Base-by-base conservation (phyloP, 1,140 invertebrate genomes). In the Drosophila bocqueti region DNA sequence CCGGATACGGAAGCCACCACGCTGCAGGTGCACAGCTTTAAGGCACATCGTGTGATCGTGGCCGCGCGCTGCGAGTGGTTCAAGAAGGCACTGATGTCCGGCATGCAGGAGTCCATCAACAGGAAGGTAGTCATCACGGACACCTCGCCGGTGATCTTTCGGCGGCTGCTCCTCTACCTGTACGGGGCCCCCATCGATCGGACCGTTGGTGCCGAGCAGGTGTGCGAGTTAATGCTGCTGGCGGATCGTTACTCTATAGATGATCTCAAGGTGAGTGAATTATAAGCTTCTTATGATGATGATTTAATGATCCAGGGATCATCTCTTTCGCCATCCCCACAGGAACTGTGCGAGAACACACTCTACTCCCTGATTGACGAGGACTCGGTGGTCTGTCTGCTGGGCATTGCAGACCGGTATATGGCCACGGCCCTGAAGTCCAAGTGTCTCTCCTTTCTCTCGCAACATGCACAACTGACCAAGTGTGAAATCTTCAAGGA, bases 101-200 rank as follows among this genome's bases (percentile, higher is more conserved):
- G 96, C 38, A 96, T 96, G 96, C 93, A 94, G 83, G 96, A 96
- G 93, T 95, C 95, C 5, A 96, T 96, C 71, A 94, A 96, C 82
- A 95, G 95, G 81, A 95, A 95, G 93, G 96, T 96, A 49, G 93
- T 95, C 8, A 94, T 96, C 49, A 95, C 95, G 74, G 95, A 96
- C 79, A 95, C 95, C 42, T 95, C 94, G 55, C 94, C 95, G 18
- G 93, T 94, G n/a, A 92, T 96, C 55, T 96, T 96, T 83, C 89
- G 93, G 16, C 91, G 95, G 36, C 94, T 96, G 72, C 91, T 96
- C 26, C 93, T 95, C 50, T 96, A 95, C 90, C 81, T 96, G n/a
- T 96, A 96, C 80, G 94, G 94, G 57, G 95, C 95, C 2, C 93
- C 94, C 43, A 92, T 96, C 31, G 83, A 94, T 93, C 72, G 93